Base-by-base conservation (phyloP, 2,888 invertebrate species). In the Papilio protenor region DNA sequence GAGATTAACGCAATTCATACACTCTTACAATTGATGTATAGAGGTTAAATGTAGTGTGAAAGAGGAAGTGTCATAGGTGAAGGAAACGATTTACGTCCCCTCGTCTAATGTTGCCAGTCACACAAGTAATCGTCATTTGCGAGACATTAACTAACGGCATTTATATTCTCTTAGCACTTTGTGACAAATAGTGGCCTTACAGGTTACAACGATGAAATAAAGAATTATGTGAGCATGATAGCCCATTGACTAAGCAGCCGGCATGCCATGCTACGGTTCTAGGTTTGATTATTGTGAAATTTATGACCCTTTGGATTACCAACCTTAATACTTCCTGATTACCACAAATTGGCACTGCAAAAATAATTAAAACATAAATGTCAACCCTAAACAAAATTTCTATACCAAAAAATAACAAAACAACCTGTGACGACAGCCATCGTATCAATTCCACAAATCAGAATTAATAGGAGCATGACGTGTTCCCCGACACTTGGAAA, bases 401-500 rank as follows among this genome's bases (percentile, higher is more conserved):
- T 64, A 16, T 64, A 0, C n/a, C 11, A 21, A 70, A 70, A 8
- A 79, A 82, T 82, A 55, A 80, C 78, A 83, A 85, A 83, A 82
- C 79, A 71, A 57, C 77, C 81, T 59, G 77, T 79, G 80, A 81
- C 79, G 83, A 83, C 83, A 84, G 81, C 80, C 80, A 81, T 81
- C 84, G 82, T 85, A 86, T 91, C 87, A 84, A 83, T 83, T 83
- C 84, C 81, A 82, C 86, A 89, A 90, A 91, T 91, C 88, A 86
- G 87, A 89, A 86, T 85, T 85, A 86, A 88, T 85, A 85, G 83
- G 84, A 82, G 81, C 83, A 85, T 84, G 82, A 81, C 83, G 81
- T 82, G 81, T 81, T 78, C 82, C 78, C 79, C 84, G 83, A 83
- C 85, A 85, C 81, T 81, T 83, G 82, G 83, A 85, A 87, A 87